Conservation (phyloP, 2,113 vertebrate genomes). For the Crotalus tigris region DNA sequence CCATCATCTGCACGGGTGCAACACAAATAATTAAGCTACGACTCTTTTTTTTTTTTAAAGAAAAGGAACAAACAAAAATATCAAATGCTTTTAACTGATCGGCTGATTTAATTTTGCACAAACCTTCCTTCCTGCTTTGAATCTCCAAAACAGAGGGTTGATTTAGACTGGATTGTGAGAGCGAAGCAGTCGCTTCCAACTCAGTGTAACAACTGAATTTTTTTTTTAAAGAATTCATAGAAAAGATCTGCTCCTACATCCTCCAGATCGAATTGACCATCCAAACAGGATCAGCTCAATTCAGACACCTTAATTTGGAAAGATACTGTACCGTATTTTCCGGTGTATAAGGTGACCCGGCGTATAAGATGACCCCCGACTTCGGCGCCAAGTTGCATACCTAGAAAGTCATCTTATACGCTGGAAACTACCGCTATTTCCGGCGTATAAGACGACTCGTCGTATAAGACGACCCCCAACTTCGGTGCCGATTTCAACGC, state of each 20-base stretch:
- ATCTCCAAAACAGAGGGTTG: background rate
- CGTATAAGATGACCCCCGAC: too few relatives aligned
- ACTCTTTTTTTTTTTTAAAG: background rate
- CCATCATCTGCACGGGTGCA: conserved; percentile 57
- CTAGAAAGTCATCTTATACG: too few relatives aligned
- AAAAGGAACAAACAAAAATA: background rate
- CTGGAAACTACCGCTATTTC: too few relatives aligned
- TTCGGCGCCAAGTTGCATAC: too few relatives aligned
- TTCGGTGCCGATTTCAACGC: too few relatives aligned
- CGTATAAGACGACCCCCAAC: too few relatives aligned
- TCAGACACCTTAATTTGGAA: background rate
- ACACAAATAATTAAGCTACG: background rate
- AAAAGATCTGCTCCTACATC: background rate
- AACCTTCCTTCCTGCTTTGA: background rate
- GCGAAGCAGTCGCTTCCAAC: background rate
- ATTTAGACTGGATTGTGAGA: background rate
- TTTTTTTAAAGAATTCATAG: background rate
- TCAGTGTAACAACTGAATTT: background rate
- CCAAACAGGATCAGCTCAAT: background rate
- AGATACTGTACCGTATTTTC: background rate
- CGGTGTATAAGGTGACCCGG: too few relatives aligned
- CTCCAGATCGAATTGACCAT: background rate
- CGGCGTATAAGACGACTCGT: too few relatives aligned
- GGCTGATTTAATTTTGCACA: background rate
- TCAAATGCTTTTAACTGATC: background rate